Base-by-base conservation (phyloP, 1,140 invertebrate genomes). In the Temnothorax curvispinosus region DNA sequence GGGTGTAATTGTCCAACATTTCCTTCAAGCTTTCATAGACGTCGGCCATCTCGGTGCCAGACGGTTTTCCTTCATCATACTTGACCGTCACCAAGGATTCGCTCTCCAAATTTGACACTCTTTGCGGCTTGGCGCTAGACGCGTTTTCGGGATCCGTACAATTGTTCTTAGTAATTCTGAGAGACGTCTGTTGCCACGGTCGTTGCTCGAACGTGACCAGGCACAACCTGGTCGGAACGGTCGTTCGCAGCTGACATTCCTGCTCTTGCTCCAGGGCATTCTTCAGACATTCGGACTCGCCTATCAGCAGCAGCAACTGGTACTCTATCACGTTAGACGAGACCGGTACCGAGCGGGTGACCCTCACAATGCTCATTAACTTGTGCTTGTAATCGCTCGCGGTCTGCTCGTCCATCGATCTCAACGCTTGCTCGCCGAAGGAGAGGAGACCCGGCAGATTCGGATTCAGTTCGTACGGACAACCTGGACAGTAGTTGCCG, bases 401-500 rank as follows among this genome's bases (percentile, higher is more conserved):
- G 11, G 93, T 88, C 0, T 80, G 87, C 8, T 94, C 90, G 71
- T 95, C 95, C 92, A 95, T 94, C 0, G 91, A 91, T 11, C 78
- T 72, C 3, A 92, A 87, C 0, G 92, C 90, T 72, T 94, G 88
- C n/a, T 94, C 92, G 3, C 85, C 92, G 35, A 95, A 93, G 11
- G 71, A 80, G 18, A 65, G 56, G 0, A 95, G 77, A 32, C 93
- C 94, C 35, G 94, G 93, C 11, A 95, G 38, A 47, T 92, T 93
- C 1, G 94, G 93, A 88, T 95, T 95, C 6, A 95, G 41, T 15
- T 95, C 94, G 52, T 92, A 95, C 2, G 95, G 95, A 87, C 95
- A 95, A 44, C 94, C 94, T 6, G 94, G 93, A 87, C 94, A 95
- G 74, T 95, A 95, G 4, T 91, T 85, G 41, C 80, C 89, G 3